Percentiles rank a stretch among this genome's conserved stretches.
These are phyloP conservation scores for Paralinhomoeus sp. DNA, from an alignment of 2,888 invertebrate genomes.

Conservation along the genomic window DNA sequence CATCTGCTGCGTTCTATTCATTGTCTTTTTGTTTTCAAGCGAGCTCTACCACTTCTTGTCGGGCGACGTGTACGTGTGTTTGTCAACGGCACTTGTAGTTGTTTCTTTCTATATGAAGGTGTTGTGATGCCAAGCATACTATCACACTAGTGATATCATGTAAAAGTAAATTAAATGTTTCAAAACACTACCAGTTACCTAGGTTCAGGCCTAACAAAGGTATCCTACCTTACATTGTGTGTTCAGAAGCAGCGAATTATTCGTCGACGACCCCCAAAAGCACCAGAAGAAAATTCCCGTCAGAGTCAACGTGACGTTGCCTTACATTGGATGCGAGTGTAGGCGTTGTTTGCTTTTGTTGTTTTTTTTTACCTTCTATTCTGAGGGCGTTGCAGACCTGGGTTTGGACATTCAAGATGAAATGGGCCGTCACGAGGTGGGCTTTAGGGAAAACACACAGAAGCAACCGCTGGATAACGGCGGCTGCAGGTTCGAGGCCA, in stretches of 20 bases:
- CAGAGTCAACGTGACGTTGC: slow-evolving; percentile 33
- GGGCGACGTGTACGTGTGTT: slow-evolving; percentile 32
- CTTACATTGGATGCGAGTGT: slow-evolving; percentile 34
- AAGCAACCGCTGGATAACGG: slow-evolving; percentile 28
- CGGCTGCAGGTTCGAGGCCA: slow-evolving; percentile 35
- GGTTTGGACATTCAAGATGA: slow-evolving; percentile 39
- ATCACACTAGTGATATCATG: too few relatives aligned
- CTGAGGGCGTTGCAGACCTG: slow-evolving; percentile 25
- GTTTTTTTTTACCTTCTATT: not conserved
- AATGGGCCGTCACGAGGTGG: slow-evolving; percentile 37
- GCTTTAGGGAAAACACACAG: slow-evolving; percentile 34
- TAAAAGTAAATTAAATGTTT: too few relatives aligned
- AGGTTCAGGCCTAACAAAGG: too few relatives aligned
- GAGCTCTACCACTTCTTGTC: slow-evolving; percentile 32
- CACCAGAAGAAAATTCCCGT: slow-evolving; percentile 34
- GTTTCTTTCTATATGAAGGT: too few relatives aligned
- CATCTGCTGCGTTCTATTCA: slow-evolving; percentile 31
- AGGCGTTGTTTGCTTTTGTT: slow-evolving; percentile 8
- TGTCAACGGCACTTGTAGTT: too few relatives aligned
- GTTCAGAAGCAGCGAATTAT: slow-evolving; percentile 34
- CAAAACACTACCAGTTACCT: too few relatives aligned
- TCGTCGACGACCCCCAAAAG: slow-evolving; percentile 35
- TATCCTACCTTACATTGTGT: too few relatives aligned
- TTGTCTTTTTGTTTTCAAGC: slow-evolving; percentile 31
- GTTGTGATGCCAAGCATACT: too few relatives aligned